Evolutionary conservation across 2,888 invertebrate genomes (phyloP).

Genomic region (Xanthia togata): DNA sequence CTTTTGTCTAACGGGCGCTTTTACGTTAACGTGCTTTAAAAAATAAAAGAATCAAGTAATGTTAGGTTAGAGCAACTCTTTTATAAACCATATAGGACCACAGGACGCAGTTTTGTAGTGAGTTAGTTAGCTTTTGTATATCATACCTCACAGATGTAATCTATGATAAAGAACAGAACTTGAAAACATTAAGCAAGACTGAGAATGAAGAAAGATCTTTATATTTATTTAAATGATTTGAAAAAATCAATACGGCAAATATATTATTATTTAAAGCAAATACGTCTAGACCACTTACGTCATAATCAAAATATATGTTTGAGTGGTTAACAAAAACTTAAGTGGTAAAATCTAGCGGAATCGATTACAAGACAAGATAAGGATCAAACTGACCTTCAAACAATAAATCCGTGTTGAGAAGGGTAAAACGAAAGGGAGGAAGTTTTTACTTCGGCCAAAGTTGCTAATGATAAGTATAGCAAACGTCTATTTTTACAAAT

Average conservation of each 20-base stretch:
- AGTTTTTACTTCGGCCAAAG: conserved; percentile 65
- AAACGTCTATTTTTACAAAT: conserved; percentile 62
- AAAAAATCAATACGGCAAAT: not conserved
- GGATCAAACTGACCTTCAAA: conserved; percentile 70
- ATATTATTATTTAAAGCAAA: not conserved
- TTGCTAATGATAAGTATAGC: conserved; percentile 68
- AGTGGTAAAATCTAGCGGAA: conserved; percentile 59
- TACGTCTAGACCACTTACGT: conserved; percentile 25
- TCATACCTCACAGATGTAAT: not conserved
- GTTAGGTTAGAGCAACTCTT: not conserved
- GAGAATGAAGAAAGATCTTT: not conserved
- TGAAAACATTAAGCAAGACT: not conserved
- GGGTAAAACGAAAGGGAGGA: conserved; percentile 69
- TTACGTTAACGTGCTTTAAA: conserved; percentile 18
- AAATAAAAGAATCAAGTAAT: conserved; percentile 7
- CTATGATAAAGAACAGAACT: not conserved
- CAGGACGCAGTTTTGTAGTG: not conserved
- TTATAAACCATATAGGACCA: not conserved
- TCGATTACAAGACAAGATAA: conserved; percentile 68
- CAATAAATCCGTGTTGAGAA: conserved; percentile 71
- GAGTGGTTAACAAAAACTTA: conserved; percentile 44
- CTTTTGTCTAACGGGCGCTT: conserved; percentile 29
- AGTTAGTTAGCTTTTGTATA: not conserved
- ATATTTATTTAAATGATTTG: not conserved
- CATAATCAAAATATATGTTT: conserved; percentile 26